A percentile compares a stretch with the other conserved stretches of the same genome.
Evolutionary conservation across 2,888 invertebrate species (phyloP).

Genomic region (Thereva unica): DNA sequence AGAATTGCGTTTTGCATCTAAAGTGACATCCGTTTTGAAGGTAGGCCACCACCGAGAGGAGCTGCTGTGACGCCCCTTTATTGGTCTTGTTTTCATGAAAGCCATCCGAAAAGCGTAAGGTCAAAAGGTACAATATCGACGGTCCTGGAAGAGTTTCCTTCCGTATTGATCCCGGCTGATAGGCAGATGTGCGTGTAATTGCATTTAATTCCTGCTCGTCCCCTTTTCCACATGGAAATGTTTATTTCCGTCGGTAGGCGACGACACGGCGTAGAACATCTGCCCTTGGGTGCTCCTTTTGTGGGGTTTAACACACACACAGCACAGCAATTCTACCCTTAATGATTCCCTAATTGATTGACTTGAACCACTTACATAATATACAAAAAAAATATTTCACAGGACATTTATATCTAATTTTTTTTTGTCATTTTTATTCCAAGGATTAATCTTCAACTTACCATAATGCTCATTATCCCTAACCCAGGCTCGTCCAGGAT

Average conservation of each 20-base stretch:
- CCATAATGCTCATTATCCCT: constrained; percentile 57
- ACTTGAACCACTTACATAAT: too few species aligned
- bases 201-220: constrained; percentile 31
- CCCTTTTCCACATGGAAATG: background rate
- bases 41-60: too few species aligned
- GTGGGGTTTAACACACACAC: too few species aligned
- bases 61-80: too few species aligned
- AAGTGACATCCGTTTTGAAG: too few species aligned
- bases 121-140: constrained; percentile 34
- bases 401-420: too few species aligned
- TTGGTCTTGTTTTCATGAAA: too few species aligned
- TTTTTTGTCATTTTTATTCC: too few species aligned
- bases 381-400: too few species aligned
- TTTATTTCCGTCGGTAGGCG: background rate
- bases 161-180: constrained; percentile 32
- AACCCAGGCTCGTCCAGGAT: constrained; percentile 53
- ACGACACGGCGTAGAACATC: constrained; percentile 23
- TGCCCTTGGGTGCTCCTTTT: constrained; percentile 15
- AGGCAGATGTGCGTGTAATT: constrained; percentile 43
- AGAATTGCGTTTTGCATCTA: too few species aligned
- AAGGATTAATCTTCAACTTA: constrained; percentile 46
- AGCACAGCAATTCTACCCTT: background rate
- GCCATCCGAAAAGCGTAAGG: background rate
- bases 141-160: constrained; percentile 19
- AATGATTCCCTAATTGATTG: constrained; percentile 34